Evolutionary conservation across 1,140 invertebrate genomes (phyloP), one percentile per base, ranked within the genome.

Genomic region (Elysia chlorotica): DNA sequence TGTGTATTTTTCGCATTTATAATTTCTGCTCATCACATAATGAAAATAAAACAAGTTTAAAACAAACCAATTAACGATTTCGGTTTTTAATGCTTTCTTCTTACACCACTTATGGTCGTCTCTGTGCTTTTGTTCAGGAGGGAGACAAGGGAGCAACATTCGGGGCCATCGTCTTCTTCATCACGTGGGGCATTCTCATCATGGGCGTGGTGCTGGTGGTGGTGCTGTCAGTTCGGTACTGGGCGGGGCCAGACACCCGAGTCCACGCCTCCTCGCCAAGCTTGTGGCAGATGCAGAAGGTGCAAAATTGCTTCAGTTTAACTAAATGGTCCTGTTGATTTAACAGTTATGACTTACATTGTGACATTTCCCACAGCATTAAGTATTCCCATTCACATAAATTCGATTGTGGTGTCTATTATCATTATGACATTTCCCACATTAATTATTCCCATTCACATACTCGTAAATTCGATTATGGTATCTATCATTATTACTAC

Each of bases 231-330:
- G 57, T 80, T 3, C 75, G 77, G 48, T 67, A 78, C 36, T 78
- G 78, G 77, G 77, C 78, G 59, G 75, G 76, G 65, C 65, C 77
- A 57, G 76, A 72, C 38, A 78, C 76, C 61, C 54, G 81, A 41
- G 79, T 82, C 31, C 81, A 82, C 57, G 77, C 78, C n/a, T 76
- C 79, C 19, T 79, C 79, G 0, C 79, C 79, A 14, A 80, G 80
- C 38, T 73, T 82, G 14, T 82, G 81, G 81, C 81, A 82, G 66
- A 68, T 74, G 21, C 77, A 80, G 63, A 76, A 78, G 65, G 66
- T 73, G 25, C n/a, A 38, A 36, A 31, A 21, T n/a, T n/a, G n/a
- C n/a, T n/a, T n/a, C n/a, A n/a, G n/a, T n/a, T n/a, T n/a, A n/a
- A n/a, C n/a, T n/a, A n/a, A n/a, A n/a, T n/a, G n/a, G n/a, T n/a